Evolutionary conservation across 23 tunicate species (phyloP).

Genomic region (Halocynthia roretzi): DNA sequence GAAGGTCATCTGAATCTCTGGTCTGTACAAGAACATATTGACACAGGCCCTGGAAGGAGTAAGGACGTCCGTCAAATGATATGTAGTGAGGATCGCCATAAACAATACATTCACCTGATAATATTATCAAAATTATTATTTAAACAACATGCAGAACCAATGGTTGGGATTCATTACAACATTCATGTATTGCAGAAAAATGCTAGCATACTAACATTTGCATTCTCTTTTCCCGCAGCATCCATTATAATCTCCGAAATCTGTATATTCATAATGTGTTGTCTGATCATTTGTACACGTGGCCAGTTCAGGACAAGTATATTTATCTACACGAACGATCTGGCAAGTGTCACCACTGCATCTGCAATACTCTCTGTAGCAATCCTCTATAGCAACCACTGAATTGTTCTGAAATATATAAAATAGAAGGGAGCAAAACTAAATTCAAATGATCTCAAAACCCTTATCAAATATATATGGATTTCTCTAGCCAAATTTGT

Average conservation of each 20-base stretch:
- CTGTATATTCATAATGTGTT: neutral
- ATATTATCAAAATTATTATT: neutral
- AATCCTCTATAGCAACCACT: neutral
- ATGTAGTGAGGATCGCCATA: conserved; percentile 11
- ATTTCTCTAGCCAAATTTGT: too few relatives aligned
- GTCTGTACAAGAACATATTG: conserved; percentile 6
- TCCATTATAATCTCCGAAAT: neutral
- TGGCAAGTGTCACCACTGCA: conserved; percentile 10
- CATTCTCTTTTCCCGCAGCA: conserved; percentile 8
- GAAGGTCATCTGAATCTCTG: conserved; percentile 16
- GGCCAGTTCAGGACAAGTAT: neutral
- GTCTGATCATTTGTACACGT: conserved; percentile 3
- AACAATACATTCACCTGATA: conserved; percentile 22
- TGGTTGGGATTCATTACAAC: too few relatives aligned
- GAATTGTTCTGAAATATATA: neutral
- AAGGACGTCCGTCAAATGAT: conserved; percentile 10
- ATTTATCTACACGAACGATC: neutral
- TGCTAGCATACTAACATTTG: conserved; percentile 1
- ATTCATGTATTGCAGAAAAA: too few relatives aligned
- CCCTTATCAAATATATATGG: too few relatives aligned
- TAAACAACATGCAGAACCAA: too few relatives aligned
- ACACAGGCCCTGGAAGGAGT: conserved; percentile 14
- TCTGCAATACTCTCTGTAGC: neutral
- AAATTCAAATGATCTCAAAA: too few relatives aligned
- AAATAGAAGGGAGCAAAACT: neutral